A percentile compares a stretch with the other conserved stretches of the same genome.
Evolutionary conservation across 2,113 vertebrate species (phyloP).

Genomic region (Jacana jacana): DNA sequence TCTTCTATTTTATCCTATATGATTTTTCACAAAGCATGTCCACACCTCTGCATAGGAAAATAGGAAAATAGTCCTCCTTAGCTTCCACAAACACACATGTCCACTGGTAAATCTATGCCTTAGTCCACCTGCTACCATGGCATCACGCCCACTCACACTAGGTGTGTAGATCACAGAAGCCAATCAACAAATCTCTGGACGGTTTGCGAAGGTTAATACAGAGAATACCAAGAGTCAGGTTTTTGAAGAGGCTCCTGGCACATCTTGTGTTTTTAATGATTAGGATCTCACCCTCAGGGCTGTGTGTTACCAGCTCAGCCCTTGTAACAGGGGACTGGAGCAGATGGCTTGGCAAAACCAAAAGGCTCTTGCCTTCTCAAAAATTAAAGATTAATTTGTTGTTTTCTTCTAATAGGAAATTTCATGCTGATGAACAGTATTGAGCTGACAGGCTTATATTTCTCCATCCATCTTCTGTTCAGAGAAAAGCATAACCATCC

Average conservation of each 20-base stretch:
- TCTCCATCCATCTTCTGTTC: not conserved
- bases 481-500: not conserved
- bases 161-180: not conserved
- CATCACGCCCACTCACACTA: not conserved
- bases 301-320: not conserved
- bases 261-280: slow-evolving; percentile 39
- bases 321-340: not conserved
- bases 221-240: not conserved
- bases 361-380: slow-evolving; percentile 2
- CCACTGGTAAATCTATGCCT: not conserved
- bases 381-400: slow-evolving; percentile 58
- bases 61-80: not conserved
- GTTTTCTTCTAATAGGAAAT: slow-evolving; percentile 8
- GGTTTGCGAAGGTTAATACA: not conserved
- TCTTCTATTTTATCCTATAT: not conserved
- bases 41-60: not conserved
- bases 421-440: not conserved
- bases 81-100: not conserved
- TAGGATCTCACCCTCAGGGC: not conserved
- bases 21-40: not conserved
- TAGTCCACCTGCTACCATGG: slow-evolving; percentile 24
- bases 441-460: slow-evolving; percentile 12
- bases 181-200: not conserved
- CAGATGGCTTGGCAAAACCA: slow-evolving; percentile 41
- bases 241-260: slow-evolving; percentile 23